Conservation (phyloP, 1,140 invertebrate species). For the Plodia interpunctella region DNA sequence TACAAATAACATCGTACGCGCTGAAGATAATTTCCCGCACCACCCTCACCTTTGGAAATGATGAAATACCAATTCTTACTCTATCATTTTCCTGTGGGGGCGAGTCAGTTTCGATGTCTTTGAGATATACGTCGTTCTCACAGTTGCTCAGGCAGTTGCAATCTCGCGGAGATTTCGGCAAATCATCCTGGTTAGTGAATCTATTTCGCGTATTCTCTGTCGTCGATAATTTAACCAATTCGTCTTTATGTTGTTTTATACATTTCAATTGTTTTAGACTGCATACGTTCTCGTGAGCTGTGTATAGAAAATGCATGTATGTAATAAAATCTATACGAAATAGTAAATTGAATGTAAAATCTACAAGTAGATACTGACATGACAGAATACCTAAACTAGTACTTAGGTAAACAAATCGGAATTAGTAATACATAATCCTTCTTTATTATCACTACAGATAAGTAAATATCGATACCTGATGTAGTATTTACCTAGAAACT, state of each 20-base stretch:
- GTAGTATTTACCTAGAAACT: slow-evolving; percentile 42
- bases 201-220: slow-evolving; percentile 34
- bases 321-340: no score
- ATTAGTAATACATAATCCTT: no score
- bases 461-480: no score
- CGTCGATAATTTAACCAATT: slow-evolving; percentile 43
- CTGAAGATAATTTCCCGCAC: slow-evolving; percentile 56
- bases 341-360: no score
- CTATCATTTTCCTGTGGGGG: slow-evolving; percentile 24
- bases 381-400: no score
- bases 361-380: no score
- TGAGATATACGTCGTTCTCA: slow-evolving; percentile 51
- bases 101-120: slow-evolving; percentile 41
- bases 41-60: slow-evolving; percentile 55
- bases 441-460: no score
- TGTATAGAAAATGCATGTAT: slow-evolving; percentile 18
- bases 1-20: slow-evolving; percentile 51
- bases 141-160: slow-evolving; percentile 53
- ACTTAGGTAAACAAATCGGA: no score
- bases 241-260: slow-evolving; percentile 39
- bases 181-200: slow-evolving; percentile 24
- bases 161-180: slow-evolving; percentile 42
- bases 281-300: slow-evolving; percentile 52
- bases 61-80: slow-evolving; percentile 42
- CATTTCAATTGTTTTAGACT: slow-evolving; percentile 46